phyloP scores from a whole-genome alignment of 2,888 invertebrate species.

The Agelastica alni region DNA sequence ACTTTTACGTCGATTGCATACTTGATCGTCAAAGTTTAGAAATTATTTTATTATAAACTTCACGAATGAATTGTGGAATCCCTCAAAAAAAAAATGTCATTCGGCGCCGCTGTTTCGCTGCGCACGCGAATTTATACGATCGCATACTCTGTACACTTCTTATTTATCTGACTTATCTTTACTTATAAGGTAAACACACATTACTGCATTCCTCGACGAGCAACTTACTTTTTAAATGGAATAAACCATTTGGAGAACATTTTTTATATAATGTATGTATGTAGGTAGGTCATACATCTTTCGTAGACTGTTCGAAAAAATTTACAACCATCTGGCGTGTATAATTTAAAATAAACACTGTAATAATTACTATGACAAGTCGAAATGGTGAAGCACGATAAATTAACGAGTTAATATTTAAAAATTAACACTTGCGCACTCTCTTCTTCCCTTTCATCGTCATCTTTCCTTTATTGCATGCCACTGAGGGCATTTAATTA shows the following conservation, averaged over 20 bases:
- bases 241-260: slow-evolving; percentile 11
- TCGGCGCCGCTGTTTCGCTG: slow-evolving; percentile 1
- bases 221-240: slow-evolving; percentile 18
- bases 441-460: no score
- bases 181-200: slow-evolving; percentile 32
- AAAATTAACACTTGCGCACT: no score
- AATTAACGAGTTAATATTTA: no score
- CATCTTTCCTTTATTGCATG: no score
- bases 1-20: no score
- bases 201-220: slow-evolving; percentile 23
- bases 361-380: no score
- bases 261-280: neutral
- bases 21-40: no score
- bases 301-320: neutral
- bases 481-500: no score
- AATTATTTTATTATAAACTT: no score
- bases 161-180: slow-evolving; percentile 32
- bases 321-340: neutral
- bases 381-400: no score
- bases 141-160: slow-evolving; percentile 14
- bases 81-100: neutral
- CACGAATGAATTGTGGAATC: no score
- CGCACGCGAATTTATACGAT: slow-evolving; percentile 13
- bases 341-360: no score
- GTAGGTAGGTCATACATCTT: slow-evolving; percentile 18